Percentiles rank a stretch among this genome's conserved stretches.
Evolutionary conservation across 1,140 invertebrate species (phyloP).

Genomic region (Zaprionus inermis): DNA sequence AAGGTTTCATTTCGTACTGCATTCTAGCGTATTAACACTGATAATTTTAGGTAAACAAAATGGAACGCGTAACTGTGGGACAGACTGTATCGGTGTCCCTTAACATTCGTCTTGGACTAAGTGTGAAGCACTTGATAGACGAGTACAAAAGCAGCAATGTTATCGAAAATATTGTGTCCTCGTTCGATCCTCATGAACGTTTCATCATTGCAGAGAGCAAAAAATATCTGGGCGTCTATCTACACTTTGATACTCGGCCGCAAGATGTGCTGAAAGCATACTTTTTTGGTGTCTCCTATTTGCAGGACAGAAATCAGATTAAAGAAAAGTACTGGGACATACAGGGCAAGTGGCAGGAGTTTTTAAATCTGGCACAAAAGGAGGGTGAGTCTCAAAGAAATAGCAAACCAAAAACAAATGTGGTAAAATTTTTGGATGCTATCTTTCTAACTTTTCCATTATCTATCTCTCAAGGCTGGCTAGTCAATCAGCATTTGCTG

Average conservation of each 20-base stretch:
- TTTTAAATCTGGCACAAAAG: slow-evolving; percentile 76
- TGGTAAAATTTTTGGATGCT: too few species aligned
- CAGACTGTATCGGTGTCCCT: slow-evolving; percentile 83
- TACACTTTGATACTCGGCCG: slow-evolving; percentile 79
- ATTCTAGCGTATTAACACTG: background rate
- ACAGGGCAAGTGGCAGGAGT: slow-evolving; percentile 84
- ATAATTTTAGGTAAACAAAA: slow-evolving; percentile 84
- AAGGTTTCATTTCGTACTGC: background rate
- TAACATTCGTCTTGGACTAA: slow-evolving; percentile 79
- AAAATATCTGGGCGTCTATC: slow-evolving; percentile 77
- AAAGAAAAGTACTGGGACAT: slow-evolving; percentile 85
- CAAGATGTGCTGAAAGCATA: slow-evolving; percentile 83
- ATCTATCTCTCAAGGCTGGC: slow-evolving; percentile 84
- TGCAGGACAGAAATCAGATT: slow-evolving; percentile 82
- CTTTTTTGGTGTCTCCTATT: slow-evolving; percentile 83
- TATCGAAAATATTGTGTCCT: slow-evolving; percentile 81
- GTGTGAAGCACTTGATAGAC: slow-evolving; percentile 69
- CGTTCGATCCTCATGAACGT: slow-evolving; percentile 85
- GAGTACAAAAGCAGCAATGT: slow-evolving; percentile 69
- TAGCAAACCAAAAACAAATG: too few species aligned
- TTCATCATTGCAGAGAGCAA: slow-evolving; percentile 83
- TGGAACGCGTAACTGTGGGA: slow-evolving; percentile 87
- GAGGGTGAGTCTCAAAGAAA: slow-evolving; percentile 53
- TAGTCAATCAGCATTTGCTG: slow-evolving; percentile 85
- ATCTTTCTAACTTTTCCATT: slow-evolving; percentile 4